Evolutionary conservation across 2,797 vertebrate species (phyloP), one percentile per base, ranked within the genome.

Genomic region (Lepus townsendii): DNA sequence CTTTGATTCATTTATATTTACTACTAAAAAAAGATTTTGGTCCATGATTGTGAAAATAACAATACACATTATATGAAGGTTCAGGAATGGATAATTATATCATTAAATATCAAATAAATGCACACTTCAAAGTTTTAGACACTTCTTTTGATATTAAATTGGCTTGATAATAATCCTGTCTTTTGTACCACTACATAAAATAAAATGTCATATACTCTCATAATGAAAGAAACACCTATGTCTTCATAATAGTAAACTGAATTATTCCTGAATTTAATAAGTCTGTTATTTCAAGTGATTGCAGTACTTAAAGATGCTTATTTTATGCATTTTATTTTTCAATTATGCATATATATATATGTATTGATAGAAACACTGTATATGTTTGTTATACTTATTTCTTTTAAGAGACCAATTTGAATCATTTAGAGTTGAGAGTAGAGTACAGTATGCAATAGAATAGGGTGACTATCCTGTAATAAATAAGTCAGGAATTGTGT

Each of bases 101-200:
- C 82, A 84, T 85, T 78, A 90, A 80, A 89, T 71, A 47, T 63
- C 79, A 93, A 78, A 22, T 95, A 93, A 75, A 66, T 95, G 14
- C 13, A 50, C 35, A 54, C 12, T 27, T 91, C 42, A 68, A 50
- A 5, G 20, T 54, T 94, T 86, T 89, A 68, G n/a, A 54, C 22
- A 65, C 75, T 88, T 77, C 73, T 66, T 75, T 77, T 76, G 54
- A 30, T 73, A 6, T 88, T 80, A 65, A 80, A 77, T 35, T 85
- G 35, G 8, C 60, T 91, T 91, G 80, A 75, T 52, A 80, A 17
- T 62, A 60, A 54, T 16, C 20, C 17, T 73, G 38, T 27, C 57
- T 91, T 83, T 79, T 75, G 20, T 42, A 76, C 26, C 35, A 35
- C 52, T 82, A 89, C 27, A 54, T 91, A 26, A 66, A 91, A 82